Conservation (phyloP, 2,797 vertebrate genomes). For the Thalassophryne amazonica region DNA sequence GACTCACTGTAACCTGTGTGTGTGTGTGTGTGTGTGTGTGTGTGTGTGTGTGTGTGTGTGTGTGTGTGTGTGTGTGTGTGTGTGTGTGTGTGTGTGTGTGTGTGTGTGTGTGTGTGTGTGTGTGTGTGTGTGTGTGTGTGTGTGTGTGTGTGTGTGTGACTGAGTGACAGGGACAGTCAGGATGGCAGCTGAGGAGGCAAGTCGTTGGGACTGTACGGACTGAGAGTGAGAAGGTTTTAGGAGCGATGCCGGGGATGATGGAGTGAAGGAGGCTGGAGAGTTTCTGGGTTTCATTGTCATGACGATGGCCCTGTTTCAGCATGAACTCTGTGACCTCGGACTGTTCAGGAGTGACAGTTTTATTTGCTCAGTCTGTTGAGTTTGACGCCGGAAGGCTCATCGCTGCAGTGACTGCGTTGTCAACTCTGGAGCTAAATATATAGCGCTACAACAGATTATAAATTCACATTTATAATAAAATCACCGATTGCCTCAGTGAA, state of each 20-base stretch:
- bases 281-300: conserved; percentile 54
- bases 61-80: neutral
- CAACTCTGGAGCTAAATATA: too few species aligned
- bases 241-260: conserved; percentile 19
- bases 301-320: conserved; percentile 57
- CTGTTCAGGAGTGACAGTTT: too few species aligned
- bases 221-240: conserved; percentile 55
- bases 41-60: conserved; percentile 3
- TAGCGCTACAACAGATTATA: too few species aligned
- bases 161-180: conserved; percentile 32
- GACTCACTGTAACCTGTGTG: neutral
- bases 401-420: too few species aligned
- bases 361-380: too few species aligned
- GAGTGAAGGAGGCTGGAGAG: conserved; percentile 57
- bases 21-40: neutral
- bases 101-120: conserved; percentile 3
- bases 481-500: too few species aligned
- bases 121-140: neutral
- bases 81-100: neutral
- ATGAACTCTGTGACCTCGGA: conserved; percentile 44
- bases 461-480: too few species aligned
- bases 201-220: conserved; percentile 42
- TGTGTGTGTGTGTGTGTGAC: conserved; percentile 11
- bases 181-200: conserved; percentile 17
- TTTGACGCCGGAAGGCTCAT: too few species aligned